Conservation (phyloP, 2,797 vertebrate genomes). For the Sebastiscus albofasciatus region DNA sequence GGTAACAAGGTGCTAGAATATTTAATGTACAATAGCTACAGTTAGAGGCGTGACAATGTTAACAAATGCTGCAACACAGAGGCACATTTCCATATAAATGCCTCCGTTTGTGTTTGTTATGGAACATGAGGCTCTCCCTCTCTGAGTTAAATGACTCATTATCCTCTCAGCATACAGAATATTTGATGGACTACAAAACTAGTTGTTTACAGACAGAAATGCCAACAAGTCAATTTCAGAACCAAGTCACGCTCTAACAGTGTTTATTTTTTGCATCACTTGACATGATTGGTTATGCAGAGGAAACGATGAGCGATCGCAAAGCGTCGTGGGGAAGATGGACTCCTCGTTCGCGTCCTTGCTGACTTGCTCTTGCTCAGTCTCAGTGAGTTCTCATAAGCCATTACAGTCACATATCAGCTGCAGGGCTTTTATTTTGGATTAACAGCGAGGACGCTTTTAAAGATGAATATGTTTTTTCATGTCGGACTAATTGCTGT, state of each 20-base stretch:
- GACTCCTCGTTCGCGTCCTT: background rate
- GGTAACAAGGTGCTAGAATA: no score
- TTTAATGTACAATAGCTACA: no score
- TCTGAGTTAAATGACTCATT: background rate
- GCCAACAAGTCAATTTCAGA: background rate
- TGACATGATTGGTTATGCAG: background rate
- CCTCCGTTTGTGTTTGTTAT: background rate
- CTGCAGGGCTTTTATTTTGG: background rate
- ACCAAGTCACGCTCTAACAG: background rate
- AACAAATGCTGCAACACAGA: background rate
- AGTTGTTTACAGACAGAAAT: background rate
- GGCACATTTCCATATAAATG: background rate
- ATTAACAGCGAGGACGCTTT: background rate
- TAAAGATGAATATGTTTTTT: background rate
- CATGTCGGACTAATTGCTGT: background rate
- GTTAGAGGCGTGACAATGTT: background rate
- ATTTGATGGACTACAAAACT: background rate
- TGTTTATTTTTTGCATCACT: background rate
- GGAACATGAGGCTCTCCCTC: background rate
- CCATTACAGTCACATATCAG: background rate
- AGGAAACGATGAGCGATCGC: background rate
- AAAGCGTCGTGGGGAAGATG: background rate
- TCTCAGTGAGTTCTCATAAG: background rate
- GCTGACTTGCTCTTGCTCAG: background rate
- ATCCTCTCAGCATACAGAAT: background rate